phyloP scores from a whole-genome alignment of 92 coral and sea anemone species.

The Palythoa caribaeorum region DNA sequence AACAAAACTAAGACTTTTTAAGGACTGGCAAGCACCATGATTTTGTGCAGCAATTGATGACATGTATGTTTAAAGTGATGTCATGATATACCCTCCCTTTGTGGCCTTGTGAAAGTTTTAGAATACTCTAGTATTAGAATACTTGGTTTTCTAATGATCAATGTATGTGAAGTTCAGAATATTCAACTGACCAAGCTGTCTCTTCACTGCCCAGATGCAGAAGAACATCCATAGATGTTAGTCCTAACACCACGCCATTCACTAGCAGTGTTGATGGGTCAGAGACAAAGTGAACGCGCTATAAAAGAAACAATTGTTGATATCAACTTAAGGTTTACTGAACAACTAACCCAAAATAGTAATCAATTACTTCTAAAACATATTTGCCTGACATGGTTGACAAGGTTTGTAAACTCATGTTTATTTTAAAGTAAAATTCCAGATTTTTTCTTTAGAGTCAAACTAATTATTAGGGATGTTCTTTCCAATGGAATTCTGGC shows the following conservation, averaged over 20 bases:
- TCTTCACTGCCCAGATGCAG: slow-evolving; percentile 95
- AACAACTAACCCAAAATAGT: neutral
- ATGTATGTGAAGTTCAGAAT: neutral
- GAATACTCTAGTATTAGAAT: neutral
- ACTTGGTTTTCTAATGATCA: neutral
- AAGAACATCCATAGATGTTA: slow-evolving; percentile 89
- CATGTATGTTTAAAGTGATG: no score
- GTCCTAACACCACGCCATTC: slow-evolving; percentile 84
- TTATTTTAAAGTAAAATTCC: no score
- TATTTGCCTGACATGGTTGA: neutral
- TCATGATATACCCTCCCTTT: no score
- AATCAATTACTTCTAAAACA: neutral
- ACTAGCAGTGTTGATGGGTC: slow-evolving; percentile 94
- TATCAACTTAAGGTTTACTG: neutral
- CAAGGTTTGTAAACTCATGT: neutral
- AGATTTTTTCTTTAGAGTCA: no score
- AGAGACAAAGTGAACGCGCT: slow-evolving; percentile 92
- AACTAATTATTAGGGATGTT: no score
- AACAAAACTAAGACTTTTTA: no score
- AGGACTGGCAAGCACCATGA: no score
- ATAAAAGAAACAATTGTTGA: slow-evolving; percentile 17
- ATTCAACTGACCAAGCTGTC: slow-evolving; percentile 80
- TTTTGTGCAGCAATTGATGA: no score
- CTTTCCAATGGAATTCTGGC: no score
- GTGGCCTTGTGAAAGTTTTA: neutral